Evolutionary conservation across 2,888 invertebrate species (phyloP), one percentile per base, ranked within the genome.

Genomic region (Synergus japonicus): DNA sequence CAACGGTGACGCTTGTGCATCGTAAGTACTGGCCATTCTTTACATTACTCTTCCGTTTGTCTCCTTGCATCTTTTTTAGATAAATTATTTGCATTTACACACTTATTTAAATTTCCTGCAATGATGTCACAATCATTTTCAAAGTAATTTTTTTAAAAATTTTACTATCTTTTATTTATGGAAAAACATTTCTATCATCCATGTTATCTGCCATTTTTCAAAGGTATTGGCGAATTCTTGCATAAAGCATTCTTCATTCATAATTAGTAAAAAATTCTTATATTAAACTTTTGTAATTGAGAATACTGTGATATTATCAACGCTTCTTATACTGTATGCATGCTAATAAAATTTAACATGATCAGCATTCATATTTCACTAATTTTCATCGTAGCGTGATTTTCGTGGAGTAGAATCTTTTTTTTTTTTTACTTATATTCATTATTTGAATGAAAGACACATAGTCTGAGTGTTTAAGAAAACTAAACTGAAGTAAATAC

Each of bases 1-100:
- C 87, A 89, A 87, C 89, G 89, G 88, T 91, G 90, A 89, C 89
- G 89, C 87, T 89, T 87, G 86, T 86, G 88, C 90, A 88, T 91
- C 89, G 91, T 91, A 91, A 91, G 91, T 91, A 91, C 89, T 88
- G 88, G 88, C 87, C 84, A 79, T 85, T 83, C 80, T 69, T 82
- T 86, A 84, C 79, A 85, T 85, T 85, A 73, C 79, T 29, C 84
- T 85, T 83, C 73, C 43, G 82, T 82, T 78, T 82, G 80, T 82
- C 60, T 64, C 63, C 82, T 82, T 69, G 5, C 65, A 79, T 69
- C 67, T 22, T 60, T 13, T 60, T 12, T 37, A 60, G 22, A 22
- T 60, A 13, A 18, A 54, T 78, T 58, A 79, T 43, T 73, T 81
- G 18, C 49, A 66, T 43, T 69, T 41, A 37, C 5, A 37, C 5